phyloP scores from a whole-genome alignment of 2,113 vertebrate species.

The Hoplias malabaricus region DNA sequence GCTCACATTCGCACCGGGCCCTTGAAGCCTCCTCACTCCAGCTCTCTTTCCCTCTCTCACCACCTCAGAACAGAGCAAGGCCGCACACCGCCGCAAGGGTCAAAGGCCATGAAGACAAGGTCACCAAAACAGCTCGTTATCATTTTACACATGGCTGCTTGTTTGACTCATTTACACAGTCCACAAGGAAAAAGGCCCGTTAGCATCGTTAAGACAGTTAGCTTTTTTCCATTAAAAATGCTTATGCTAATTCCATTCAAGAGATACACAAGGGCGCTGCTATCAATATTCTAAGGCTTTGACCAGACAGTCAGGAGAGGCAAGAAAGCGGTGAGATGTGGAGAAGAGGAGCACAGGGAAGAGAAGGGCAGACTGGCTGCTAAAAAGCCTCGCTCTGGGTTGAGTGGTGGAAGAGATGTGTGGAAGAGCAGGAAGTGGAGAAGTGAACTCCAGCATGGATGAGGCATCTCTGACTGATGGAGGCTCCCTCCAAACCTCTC shows the following conservation, averaged over 20 bases:
- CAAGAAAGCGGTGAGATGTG: slow-evolving; percentile 10
- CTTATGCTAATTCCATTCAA: slow-evolving; percentile 14
- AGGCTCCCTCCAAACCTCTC: background rate
- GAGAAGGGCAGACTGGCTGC: background rate
- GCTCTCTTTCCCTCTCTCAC: slow-evolving; percentile 29
- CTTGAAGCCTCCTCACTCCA: background rate
- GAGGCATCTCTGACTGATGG: slow-evolving; percentile 14
- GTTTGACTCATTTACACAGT: slow-evolving; percentile 41
- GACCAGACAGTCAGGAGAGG: slow-evolving; percentile 35
- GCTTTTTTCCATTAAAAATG: background rate
- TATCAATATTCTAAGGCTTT: slow-evolving; percentile 43
- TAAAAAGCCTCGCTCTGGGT: background rate
- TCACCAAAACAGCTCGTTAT: background rate
- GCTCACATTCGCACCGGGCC: background rate
- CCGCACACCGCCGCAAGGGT: background rate
- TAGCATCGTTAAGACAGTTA: slow-evolving; percentile 42
- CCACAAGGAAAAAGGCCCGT: slow-evolving; percentile 40
- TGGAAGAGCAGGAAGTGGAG: slow-evolving; percentile 13
- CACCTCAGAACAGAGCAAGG: slow-evolving; percentile 27
- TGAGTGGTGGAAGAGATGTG: background rate
- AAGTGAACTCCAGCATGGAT: slow-evolving; percentile 23
- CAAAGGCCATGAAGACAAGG: slow-evolving; percentile 33
- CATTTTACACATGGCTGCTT: slow-evolving; percentile 42
- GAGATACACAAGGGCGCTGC: slow-evolving; percentile 27
- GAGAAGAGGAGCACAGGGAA: background rate